These are phyloP conservation scores for Meles meles DNA, from an alignment of 2,113 vertebrate genomes.

Conservation along the genomic window DNA sequence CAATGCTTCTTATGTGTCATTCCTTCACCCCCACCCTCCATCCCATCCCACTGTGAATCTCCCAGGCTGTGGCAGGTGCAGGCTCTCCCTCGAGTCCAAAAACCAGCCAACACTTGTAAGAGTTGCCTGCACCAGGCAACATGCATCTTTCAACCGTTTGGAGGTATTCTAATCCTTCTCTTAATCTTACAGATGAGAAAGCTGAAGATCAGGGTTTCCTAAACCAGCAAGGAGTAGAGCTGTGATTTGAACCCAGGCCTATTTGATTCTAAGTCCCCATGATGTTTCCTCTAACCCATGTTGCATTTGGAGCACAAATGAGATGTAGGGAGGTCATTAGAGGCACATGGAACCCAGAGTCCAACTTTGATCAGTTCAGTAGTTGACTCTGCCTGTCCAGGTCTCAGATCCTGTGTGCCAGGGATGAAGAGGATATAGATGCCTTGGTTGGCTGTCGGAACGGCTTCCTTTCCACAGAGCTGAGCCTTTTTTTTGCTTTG, in stretches of 20 bases:
- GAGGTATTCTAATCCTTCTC: neutral
- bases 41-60: neutral
- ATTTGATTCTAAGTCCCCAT: neutral
- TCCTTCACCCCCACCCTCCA: neutral
- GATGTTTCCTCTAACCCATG: neutral
- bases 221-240: neutral
- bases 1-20: neutral
- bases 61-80: neutral
- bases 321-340: no score
- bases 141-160: neutral
- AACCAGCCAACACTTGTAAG: neutral
- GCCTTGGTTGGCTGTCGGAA: neutral
- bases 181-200: neutral
- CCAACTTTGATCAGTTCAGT: neutral
- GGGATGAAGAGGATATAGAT: neutral
- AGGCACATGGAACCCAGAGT: neutral
- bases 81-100: neutral
- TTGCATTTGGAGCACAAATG: neutral
- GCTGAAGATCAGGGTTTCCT: neutral
- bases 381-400: neutral
- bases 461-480: neutral
- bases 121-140: neutral
- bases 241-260: neutral
- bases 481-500: neutral
- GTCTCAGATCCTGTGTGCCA: neutral